A percentile compares a stretch with the other conserved stretches of the same genome.
Evolutionary conservation across 2,113 vertebrate genomes (phyloP).

Genomic region (Sylvicapra grimmia): DNA sequence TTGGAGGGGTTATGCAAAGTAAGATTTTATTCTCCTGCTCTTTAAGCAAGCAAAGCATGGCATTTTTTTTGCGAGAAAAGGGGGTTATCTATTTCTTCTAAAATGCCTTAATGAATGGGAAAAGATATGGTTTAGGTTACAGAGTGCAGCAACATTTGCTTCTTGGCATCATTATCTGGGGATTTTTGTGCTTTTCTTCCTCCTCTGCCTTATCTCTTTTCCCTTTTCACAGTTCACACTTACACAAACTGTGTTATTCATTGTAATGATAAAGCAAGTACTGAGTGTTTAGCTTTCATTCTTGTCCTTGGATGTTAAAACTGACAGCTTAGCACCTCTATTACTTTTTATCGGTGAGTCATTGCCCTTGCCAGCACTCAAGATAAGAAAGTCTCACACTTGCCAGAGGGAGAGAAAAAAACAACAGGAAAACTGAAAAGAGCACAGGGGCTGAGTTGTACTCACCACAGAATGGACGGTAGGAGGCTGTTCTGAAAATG

Average conservation of each 20-base stretch:
- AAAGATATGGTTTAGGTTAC: slow-evolving; percentile 39
- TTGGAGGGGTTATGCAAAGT: not conserved
- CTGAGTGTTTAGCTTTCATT: slow-evolving; percentile 61
- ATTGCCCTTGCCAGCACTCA: slow-evolving; percentile 71
- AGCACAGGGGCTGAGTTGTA: not conserved
- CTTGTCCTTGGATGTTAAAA: slow-evolving; percentile 72
- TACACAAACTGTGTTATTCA: slow-evolving; percentile 44
- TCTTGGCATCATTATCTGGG: slow-evolving; percentile 49
- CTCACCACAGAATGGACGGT: not conserved
- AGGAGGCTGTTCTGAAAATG: not conserved
- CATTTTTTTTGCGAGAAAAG: not conserved
- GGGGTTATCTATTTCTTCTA: slow-evolving; percentile 66
- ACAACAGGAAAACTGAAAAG: slow-evolving; percentile 25
- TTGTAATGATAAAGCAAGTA: slow-evolving; percentile 62
- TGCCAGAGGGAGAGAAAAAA: slow-evolving; percentile 18
- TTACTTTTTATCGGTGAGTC: slow-evolving; percentile 73
- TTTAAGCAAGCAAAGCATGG: not conserved
- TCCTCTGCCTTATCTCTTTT: slow-evolving; percentile 59
- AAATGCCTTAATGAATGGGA: slow-evolving; percentile 59
- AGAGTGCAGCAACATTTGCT: slow-evolving; percentile 25
- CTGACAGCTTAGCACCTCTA: slow-evolving; percentile 73
- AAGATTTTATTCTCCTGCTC: not conserved
- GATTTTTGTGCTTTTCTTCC: slow-evolving; percentile 51
- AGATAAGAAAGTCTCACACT: slow-evolving; percentile 75
- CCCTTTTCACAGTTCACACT: slow-evolving; percentile 55